Evolutionary conservation across 1,140 invertebrate genomes (phyloP).

Genomic region (Apis mellifera): DNA sequence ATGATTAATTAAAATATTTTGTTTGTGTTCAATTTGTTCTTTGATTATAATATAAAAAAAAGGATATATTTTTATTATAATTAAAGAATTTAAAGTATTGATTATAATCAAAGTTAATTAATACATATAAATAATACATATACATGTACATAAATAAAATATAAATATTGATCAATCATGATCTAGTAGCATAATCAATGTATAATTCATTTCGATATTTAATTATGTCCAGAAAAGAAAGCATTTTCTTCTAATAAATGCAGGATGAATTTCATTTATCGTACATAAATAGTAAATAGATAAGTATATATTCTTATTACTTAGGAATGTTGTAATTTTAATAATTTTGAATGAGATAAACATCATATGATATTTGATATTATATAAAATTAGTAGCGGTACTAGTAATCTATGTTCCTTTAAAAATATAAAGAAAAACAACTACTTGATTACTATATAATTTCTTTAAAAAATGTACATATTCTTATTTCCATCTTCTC

Average conservation of each 20-base stretch:
- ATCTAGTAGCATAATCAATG: background rate
- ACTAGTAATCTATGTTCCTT: background rate
- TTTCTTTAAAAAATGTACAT: background rate
- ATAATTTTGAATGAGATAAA: background rate
- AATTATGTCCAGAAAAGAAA: background rate
- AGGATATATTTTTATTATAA: background rate
- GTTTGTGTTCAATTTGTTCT: background rate
- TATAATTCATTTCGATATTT: background rate
- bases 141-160: background rate
- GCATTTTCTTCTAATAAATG: background rate
- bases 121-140: no score
- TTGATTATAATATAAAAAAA: background rate
- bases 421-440: conserved; percentile 9
- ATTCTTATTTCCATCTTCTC: background rate
- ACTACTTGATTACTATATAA: background rate
- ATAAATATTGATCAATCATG: background rate
- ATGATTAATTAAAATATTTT: background rate
- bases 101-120: background rate
- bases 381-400: background rate
- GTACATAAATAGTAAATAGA: background rate
- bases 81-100: background rate
- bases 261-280: background rate
- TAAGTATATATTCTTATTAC: background rate
- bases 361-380: background rate
- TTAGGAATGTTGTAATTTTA: conserved; percentile 11